phyloP scores from a whole-genome alignment of 1,140 invertebrate genomes.

The Coenobita brevimanus region DNA sequence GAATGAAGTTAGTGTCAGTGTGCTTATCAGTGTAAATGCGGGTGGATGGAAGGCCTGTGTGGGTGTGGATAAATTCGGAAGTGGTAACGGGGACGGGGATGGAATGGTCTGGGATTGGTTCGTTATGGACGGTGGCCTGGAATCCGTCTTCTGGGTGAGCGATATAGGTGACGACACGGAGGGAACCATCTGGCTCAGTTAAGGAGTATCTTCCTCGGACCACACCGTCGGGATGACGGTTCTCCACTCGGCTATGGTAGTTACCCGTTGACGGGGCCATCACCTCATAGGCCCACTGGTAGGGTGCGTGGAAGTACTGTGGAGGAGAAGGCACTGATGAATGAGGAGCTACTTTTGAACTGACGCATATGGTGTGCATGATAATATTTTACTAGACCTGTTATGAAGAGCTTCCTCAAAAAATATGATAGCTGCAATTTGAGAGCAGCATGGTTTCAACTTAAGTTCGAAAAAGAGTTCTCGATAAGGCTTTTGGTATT shows the following conservation, averaged over 20 bases:
- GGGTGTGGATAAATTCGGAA: neutral
- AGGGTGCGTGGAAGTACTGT: slow-evolving; percentile 4
- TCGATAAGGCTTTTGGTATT: too few relatives aligned
- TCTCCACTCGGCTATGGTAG: slow-evolving; percentile 27
- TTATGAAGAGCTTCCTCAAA: neutral
- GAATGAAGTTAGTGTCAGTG: too few relatives aligned
- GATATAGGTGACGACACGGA: slow-evolving; percentile 33
- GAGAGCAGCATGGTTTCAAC: too few relatives aligned
- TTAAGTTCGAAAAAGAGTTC: too few relatives aligned
- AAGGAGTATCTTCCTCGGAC: slow-evolving; percentile 32
- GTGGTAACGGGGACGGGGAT: neutral
- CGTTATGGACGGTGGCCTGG: slow-evolving; percentile 17
- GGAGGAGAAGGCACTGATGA: neutral
- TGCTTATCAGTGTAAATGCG: too few relatives aligned
- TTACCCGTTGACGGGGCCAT: slow-evolving; percentile 25
- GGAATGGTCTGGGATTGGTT: neutral
- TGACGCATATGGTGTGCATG: too few relatives aligned
- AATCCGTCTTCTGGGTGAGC: slow-evolving; percentile 32
- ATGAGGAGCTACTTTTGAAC: neutral
- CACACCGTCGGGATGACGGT: slow-evolving; percentile 27
- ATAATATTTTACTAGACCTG: neutral
- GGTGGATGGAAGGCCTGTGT: too few relatives aligned
- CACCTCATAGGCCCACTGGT: slow-evolving; percentile 51
- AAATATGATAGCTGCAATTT: too few relatives aligned
- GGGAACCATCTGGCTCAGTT: slow-evolving; percentile 32